Evolutionary conservation across 2,888 invertebrate species (phyloP).

Genomic region (Drosophila phalerata): DNA sequence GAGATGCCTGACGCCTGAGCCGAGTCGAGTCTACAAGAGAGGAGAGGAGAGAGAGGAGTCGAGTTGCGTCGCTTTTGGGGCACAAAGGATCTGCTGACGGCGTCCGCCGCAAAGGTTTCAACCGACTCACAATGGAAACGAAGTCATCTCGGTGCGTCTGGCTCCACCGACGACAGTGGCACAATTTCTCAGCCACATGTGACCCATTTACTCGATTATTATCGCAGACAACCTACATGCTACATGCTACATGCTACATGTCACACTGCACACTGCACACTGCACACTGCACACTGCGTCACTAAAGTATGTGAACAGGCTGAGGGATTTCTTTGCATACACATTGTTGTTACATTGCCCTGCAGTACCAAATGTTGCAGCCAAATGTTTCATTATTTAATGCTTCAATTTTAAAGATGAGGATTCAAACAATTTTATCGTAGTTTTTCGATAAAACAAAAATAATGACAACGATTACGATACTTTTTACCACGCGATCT

Average conservation of each 20-base stretch:
- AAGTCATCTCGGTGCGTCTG: constrained; percentile 35
- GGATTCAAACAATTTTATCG: too few species aligned
- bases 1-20: constrained; percentile 31
- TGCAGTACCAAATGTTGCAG: background rate
- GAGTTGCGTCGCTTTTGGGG: background rate
- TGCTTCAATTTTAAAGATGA: background rate
- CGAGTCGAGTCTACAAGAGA: too few species aligned
- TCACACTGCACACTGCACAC: background rate
- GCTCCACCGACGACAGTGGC: constrained; percentile 37
- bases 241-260: background rate
- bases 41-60: background rate
- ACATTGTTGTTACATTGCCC: background rate
- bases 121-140: constrained; percentile 43
- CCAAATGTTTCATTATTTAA: background rate
- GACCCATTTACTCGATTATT: constrained; percentile 46
- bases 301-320: constrained; percentile 2
- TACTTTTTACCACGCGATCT: too few species aligned
- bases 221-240: constrained; percentile 10
- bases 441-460: background rate
- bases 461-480: background rate
- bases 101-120: constrained; percentile 41
- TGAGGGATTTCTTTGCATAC: background rate
- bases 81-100: constrained; percentile 19
- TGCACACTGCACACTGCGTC: constrained; percentile 17
- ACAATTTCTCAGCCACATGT: constrained; percentile 28